Conservation (phyloP, 2,888 invertebrate species). For the Leptura quadrifasciata region DNA sequence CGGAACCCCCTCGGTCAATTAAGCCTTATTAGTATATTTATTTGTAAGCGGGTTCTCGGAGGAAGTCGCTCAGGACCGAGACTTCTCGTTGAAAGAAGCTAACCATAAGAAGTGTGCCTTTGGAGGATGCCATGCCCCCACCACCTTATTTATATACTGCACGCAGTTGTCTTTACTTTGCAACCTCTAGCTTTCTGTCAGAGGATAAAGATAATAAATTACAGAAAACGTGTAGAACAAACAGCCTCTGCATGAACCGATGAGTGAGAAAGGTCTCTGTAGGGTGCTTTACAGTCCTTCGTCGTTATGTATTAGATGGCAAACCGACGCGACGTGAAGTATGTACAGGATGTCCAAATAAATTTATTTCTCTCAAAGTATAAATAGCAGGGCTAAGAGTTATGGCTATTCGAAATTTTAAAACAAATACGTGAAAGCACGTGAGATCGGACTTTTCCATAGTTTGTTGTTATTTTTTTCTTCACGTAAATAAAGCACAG, state of each 20-base stretch:
- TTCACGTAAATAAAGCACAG: too few species aligned
- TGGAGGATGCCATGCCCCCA: neutral
- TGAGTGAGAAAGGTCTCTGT: conserved; percentile 23
- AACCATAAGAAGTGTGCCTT: conserved; percentile 28
- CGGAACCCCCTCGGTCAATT: conserved; percentile 33
- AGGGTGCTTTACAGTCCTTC: conserved; percentile 22
- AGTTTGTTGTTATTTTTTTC: too few species aligned
- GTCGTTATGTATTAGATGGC: neutral
- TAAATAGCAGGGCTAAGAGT: neutral
- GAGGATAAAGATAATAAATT: conserved; percentile 29
- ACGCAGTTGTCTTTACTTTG: conserved; percentile 8
- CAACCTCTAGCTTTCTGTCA: neutral
- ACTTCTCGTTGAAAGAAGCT: conserved; percentile 33
- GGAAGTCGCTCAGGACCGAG: conserved; percentile 24
- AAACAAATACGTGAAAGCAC: too few species aligned
- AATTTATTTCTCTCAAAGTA: neutral
- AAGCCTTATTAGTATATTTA: conserved; percentile 35
- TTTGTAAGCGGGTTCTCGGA: conserved; percentile 24
- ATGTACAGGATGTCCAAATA: conserved; percentile 14
- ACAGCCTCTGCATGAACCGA: conserved; percentile 18
- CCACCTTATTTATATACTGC: conserved; percentile 1
- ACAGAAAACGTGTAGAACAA: conserved; percentile 27
- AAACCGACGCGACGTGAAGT: neutral
- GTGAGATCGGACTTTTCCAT: too few species aligned
- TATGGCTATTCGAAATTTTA: too few species aligned